A percentile compares a stretch with the other conserved stretches of the same genome.
Evolutionary conservation across 2,113 vertebrate genomes (phyloP).

Genomic region (Vimba vimba): DNA sequence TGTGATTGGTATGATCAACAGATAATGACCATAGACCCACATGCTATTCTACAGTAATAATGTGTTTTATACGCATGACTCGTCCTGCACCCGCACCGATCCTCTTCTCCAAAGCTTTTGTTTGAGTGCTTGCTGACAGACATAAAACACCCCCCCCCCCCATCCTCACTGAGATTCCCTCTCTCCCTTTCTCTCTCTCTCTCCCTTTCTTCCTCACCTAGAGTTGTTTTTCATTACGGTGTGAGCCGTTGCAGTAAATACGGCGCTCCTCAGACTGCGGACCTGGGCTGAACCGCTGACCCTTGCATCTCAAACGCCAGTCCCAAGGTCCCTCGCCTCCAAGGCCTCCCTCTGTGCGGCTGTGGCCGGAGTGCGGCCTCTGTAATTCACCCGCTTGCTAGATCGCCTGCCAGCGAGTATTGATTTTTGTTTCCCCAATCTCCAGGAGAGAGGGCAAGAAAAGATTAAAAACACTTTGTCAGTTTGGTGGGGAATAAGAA

Average conservation of each 20-base stretch:
- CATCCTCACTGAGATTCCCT: neutral
- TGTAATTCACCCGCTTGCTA: slow-evolving; percentile 90
- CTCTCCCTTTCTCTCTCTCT: neutral
- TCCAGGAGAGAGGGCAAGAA: slow-evolving; percentile 98
- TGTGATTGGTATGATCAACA: slow-evolving; percentile 51
- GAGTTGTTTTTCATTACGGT: slow-evolving; percentile 76
- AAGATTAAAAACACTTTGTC: slow-evolving; percentile 99
- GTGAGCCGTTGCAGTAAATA: slow-evolving; percentile 78
- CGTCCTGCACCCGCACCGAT: neutral
- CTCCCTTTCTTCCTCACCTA: slow-evolving; percentile 44
- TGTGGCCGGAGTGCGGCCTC: slow-evolving; percentile 68
- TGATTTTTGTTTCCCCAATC: slow-evolving; percentile 99
- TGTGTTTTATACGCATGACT: slow-evolving; percentile 23
- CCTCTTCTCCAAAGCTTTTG: slow-evolving; percentile 40
- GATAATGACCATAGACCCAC: slow-evolving; percentile 39
- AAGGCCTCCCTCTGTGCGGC: slow-evolving; percentile 74
- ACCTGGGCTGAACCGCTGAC: slow-evolving; percentile 74
- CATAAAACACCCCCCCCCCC: slow-evolving; percentile 29
- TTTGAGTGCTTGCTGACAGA: slow-evolving; percentile 38
- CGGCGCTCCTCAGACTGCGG: slow-evolving; percentile 73
- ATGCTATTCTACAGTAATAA: slow-evolving; percentile 6
- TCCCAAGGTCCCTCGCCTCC: slow-evolving; percentile 76
- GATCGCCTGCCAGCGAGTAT: slow-evolving; percentile 99
- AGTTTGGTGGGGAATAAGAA: slow-evolving; percentile 99
- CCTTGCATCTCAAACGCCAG: slow-evolving; percentile 73